Conservation (phyloP, 1,140 invertebrate species). For the Aphidius gifuensis region DNA sequence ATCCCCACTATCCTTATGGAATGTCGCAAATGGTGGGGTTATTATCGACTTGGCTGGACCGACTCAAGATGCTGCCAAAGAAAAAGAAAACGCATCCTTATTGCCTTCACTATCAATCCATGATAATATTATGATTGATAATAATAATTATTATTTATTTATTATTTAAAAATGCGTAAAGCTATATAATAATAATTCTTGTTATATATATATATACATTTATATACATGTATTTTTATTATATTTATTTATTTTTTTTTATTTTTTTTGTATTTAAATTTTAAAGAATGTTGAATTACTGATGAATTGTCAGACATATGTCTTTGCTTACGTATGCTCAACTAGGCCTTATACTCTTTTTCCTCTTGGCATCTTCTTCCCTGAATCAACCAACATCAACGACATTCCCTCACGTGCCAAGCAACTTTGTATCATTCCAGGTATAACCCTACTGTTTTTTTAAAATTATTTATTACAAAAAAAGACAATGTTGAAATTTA, state of each 20-base stretch:
- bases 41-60: constrained; percentile 38
- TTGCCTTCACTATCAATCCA: too few relatives aligned
- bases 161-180: too few relatives aligned
- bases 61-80: constrained; percentile 38
- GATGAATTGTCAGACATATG: not conserved
- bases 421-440: constrained; percentile 7
- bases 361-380: too few relatives aligned
- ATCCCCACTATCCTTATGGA: constrained; percentile 28
- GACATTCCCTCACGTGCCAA: constrained; percentile 52
- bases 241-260: not conserved
- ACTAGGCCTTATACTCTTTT: too few relatives aligned
- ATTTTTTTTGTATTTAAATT: too few relatives aligned
- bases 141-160: too few relatives aligned
- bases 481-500: not conserved
- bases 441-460: not conserved
- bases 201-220: too few relatives aligned
- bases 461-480: not conserved
- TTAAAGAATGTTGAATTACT: not conserved
- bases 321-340: too few relatives aligned
- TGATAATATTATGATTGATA: too few relatives aligned
- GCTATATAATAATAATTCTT: too few relatives aligned
- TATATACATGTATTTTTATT: too few relatives aligned
- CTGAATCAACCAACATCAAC: constrained; percentile 30
- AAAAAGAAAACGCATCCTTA: constrained; percentile 23
- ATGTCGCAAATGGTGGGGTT: constrained; percentile 8